These are phyloP conservation scores for Gymnocypris eckloni DNA, from an alignment of 2,797 vertebrate species.

Conservation along the genomic window DNA sequence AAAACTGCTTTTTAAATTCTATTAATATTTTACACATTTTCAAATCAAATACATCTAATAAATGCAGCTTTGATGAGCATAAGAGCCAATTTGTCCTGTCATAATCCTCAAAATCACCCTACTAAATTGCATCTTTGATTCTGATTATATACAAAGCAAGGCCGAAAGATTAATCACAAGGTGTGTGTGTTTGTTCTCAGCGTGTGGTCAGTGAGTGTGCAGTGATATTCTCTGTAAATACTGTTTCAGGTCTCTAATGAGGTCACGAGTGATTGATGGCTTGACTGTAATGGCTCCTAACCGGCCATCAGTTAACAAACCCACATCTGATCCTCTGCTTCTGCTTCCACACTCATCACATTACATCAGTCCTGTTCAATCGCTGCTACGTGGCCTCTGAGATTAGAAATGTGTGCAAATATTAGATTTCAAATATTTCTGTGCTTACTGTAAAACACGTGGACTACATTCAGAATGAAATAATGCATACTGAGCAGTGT, in stretches of 20 bases:
- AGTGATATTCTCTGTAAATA: constrained; percentile 30
- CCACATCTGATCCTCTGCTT: constrained; percentile 17
- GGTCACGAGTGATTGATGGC: constrained; percentile 25
- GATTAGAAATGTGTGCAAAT: not conserved
- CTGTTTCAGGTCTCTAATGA: constrained; percentile 31
- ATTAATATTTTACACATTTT: not conserved
- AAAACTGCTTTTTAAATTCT: not conserved
- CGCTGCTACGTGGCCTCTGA: not conserved
- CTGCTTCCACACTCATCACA: not conserved
- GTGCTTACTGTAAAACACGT: not conserved
- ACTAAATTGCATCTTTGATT: no score
- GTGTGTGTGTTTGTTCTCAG: not conserved
- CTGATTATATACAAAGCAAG: not conserved
- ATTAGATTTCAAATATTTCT: not conserved
- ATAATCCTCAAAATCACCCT: no score
- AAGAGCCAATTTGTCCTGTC: not conserved
- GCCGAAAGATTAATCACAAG: not conserved
- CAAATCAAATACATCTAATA: not conserved
- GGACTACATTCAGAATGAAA: not conserved
- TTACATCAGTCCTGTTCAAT: not conserved
- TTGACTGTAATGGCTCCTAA: constrained; percentile 37
- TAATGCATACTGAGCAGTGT: not conserved
- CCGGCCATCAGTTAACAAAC: constrained; percentile 35
- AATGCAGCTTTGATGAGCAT: not conserved
- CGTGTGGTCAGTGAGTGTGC: not conserved